Evolutionary conservation across 92 coral and sea anemone genomes (phyloP).

Genomic region (Porites evermanni): DNA sequence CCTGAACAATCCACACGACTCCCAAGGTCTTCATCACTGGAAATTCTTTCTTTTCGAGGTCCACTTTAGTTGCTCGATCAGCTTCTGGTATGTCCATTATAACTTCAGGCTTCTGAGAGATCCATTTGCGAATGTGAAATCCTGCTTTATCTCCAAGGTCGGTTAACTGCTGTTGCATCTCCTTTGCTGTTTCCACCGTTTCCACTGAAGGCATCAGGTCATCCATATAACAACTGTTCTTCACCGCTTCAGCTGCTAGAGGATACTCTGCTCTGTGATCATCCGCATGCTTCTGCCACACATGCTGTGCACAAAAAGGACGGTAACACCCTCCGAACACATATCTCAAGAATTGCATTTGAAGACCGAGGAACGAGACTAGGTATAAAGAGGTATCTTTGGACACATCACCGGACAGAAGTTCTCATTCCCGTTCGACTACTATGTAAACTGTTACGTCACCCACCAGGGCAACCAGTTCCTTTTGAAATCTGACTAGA

Average conservation of each 20-base stretch:
- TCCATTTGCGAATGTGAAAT: conserved; percentile 70
- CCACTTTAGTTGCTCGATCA: conserved; percentile 51
- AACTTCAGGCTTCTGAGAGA: conserved; percentile 58
- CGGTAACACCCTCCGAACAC: conserved; percentile 60
- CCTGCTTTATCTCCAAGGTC: conserved; percentile 61
- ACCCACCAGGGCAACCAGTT: conserved; percentile 47
- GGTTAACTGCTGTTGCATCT: conserved; percentile 57
- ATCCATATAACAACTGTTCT: conserved; percentile 69
- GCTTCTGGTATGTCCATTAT: conserved; percentile 43
- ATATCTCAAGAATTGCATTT: too few relatives aligned
- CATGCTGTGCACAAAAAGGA: conserved; percentile 49
- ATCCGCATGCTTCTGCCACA: too few relatives aligned
- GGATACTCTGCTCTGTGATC: conserved; percentile 54
- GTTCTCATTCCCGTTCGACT: too few relatives aligned
- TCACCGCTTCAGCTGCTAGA: conserved; percentile 58
- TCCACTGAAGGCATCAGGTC: conserved; percentile 65
- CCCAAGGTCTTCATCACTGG: conserved; percentile 63
- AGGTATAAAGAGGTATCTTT: too few relatives aligned
- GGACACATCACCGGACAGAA: too few relatives aligned
- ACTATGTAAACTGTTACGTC: too few relatives aligned
- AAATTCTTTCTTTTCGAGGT: conserved; percentile 52
- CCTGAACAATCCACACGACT: conserved; percentile 62
- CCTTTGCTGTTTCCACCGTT: conserved; percentile 13
- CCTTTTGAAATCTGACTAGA: conserved; percentile 36
- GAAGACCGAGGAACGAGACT: too few relatives aligned